A percentile compares a stretch with the other conserved stretches of the same genome.
Evolutionary conservation across 2,888 invertebrate genomes (phyloP).

Genomic region (Coelopa pilipes): DNA sequence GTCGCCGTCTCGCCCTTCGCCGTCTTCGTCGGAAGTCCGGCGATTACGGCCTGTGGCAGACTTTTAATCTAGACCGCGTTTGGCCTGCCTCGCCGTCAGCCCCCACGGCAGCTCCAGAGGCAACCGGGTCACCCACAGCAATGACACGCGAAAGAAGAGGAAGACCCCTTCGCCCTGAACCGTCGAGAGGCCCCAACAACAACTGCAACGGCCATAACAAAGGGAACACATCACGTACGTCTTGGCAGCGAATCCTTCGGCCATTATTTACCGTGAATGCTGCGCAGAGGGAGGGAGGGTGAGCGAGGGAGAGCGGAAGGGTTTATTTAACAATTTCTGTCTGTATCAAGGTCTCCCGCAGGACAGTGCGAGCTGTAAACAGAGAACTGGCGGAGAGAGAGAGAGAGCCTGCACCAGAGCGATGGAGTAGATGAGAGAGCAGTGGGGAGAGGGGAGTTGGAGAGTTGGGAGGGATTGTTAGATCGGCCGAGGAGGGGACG

Average conservation of each 20-base stretch:
- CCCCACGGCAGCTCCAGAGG: too few species aligned
- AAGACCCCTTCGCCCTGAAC: neutral
- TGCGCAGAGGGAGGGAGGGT: too few species aligned
- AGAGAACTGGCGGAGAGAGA: neutral
- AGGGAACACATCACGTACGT: neutral
- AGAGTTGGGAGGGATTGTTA: neutral
- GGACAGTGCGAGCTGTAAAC: neutral
- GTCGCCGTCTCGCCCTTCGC: too few species aligned
- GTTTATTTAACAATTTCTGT: slow-evolving; percentile 17
- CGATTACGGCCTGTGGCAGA: too few species aligned
- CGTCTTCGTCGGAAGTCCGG: too few species aligned
- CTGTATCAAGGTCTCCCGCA: slow-evolving; percentile 15
- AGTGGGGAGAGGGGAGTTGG: neutral
- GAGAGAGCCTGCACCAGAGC: neutral
- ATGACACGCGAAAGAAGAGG: neutral
- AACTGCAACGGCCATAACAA: neutral
- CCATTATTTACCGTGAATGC: slow-evolving; percentile 5
- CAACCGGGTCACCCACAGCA: neutral
- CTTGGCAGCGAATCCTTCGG: slow-evolving; percentile 6
- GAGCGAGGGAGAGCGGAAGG: too few species aligned
- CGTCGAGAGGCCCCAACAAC: neutral
- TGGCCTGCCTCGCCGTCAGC: too few species aligned
- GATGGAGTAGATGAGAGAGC: neutral
- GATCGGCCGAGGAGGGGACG: too few species aligned
- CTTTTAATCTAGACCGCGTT: too few species aligned